Evolutionary conservation across 2,888 invertebrate species (phyloP).

Genomic region (Drosophila ezoana): DNA sequence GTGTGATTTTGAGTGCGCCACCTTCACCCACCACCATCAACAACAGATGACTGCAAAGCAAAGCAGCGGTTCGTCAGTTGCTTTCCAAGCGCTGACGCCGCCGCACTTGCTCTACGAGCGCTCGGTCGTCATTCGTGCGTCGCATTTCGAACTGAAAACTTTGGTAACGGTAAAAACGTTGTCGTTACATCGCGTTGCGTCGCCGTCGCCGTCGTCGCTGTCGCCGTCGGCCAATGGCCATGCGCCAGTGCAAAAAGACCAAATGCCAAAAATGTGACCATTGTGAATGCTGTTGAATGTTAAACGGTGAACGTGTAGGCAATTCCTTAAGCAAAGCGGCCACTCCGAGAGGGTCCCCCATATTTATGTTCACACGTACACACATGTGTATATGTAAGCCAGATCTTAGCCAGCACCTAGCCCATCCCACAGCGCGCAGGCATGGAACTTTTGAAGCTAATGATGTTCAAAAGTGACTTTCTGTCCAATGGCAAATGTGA

Average conservation of each 20-base stretch:
- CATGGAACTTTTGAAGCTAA: constrained; percentile 85
- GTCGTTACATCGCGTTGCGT: constrained; percentile 29
- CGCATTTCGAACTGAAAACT: constrained; percentile 47
- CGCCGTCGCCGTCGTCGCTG: constrained; percentile 9
- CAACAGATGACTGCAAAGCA: constrained; percentile 53
- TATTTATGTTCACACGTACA: neutral
- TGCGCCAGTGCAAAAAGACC: constrained; percentile 53
- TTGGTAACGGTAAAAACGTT: constrained; percentile 52
- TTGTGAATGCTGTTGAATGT: constrained; percentile 26
- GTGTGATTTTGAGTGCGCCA: constrained; percentile 25
- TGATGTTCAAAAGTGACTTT: constrained; percentile 85
- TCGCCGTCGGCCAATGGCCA: constrained; percentile 63
- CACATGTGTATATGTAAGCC: constrained; percentile 14
- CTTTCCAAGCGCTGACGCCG: constrained; percentile 78
- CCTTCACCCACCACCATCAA: constrained; percentile 51
- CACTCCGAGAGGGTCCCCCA: neutral
- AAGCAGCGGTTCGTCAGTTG: constrained; percentile 64
- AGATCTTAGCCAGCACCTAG: constrained; percentile 24
- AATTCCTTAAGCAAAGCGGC: constrained; percentile 14
- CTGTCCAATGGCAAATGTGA: constrained; percentile 85
- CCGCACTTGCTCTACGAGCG: constrained; percentile 66
- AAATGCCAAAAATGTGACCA: constrained; percentile 46
- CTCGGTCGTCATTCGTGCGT: constrained; percentile 55
- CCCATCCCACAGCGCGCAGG: constrained; percentile 40
- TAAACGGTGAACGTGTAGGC: constrained; percentile 34